These are phyloP conservation scores for Agriopis marginaria DNA, from an alignment of 2,888 invertebrate genomes.

Conservation along the genomic window DNA sequence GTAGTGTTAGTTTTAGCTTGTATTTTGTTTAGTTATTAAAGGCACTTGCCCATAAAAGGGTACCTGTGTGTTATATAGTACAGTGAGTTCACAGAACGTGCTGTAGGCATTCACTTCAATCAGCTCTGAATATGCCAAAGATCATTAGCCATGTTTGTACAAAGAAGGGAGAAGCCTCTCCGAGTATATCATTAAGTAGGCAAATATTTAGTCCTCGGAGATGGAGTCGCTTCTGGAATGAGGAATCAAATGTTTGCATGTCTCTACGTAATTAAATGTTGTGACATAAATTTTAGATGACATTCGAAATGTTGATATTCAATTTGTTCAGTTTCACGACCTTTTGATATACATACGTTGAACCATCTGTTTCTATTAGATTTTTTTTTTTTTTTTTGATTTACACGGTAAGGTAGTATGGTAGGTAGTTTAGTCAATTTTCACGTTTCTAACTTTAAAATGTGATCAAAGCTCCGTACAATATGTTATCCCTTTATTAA, in stretches of 20 bases:
- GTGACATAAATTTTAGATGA: background rate
- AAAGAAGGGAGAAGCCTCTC: conserved; percentile 22
- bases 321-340: background rate
- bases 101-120: conserved; percentile 6
- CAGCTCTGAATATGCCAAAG: conserved; percentile 15
- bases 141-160: conserved; percentile 32
- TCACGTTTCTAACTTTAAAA: no score
- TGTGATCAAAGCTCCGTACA: no score
- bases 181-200: conserved; percentile 39
- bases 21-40: no score
- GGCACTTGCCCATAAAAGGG: no score
- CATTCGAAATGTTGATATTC: background rate
- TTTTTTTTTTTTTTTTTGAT: no score
- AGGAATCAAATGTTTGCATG: conserved; percentile 6
- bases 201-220: conserved; percentile 42
- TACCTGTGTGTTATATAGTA: background rate
- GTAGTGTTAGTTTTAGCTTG: no score
- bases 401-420: no score
- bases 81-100: background rate
- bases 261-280: background rate
- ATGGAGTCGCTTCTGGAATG: conserved; percentile 15
- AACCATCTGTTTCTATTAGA: no score
- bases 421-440: no score
- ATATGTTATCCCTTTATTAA: no score
- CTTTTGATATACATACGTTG: no score